Base-by-base conservation (phyloP, 2,797 vertebrate species). In the Paratrypauchen microcephalus region DNA sequence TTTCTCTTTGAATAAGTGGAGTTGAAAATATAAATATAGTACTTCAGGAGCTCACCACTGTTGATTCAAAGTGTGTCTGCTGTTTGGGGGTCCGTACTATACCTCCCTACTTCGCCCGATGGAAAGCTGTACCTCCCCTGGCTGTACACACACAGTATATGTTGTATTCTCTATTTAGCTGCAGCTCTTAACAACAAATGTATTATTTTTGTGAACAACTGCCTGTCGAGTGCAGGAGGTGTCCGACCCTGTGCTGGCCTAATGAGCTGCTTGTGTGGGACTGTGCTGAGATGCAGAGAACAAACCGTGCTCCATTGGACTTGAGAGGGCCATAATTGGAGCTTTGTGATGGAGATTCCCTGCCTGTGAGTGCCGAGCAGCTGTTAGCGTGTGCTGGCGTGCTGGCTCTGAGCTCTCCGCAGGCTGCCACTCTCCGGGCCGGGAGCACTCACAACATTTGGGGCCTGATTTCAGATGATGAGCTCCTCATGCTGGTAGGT, bases 201-300 rank as follows among this genome's bases (percentile, higher is more conserved):
- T 52, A 21, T 52, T 21, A 52, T 21, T n/a, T 21, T 21, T 21
- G 19, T 2, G 48, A 50, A n/a, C 19, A 19, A 45, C 41, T 52
- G 19, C n/a, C 19, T n/a, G 19, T 52, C 8, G 41, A 45, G 41
- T 45, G 41, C 7, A 52, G 50, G n/a, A 52, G 50, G 50, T 52
- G 41, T 19, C 50, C 19, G 19, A 52, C 50, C 50, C 83, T 87
- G 88, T 83, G 81, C 82, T 83, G 88, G 86, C 82, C 89, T 93
- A 92, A 94, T 93, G 91, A 92, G 90, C 88, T 90, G 88, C 90
- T 91, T 92, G 87, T 91, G 89, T 87, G 85, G 87, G 89, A 87
- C 78, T 86, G 87, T 84, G 85, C 85, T 81, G 87, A 86, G 85
- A 90, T 69, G 78, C 85, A 83, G 87, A 89, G 86, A 83, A 87